A percentile compares a stretch with the other conserved stretches of the same genome.
Conservation (phyloP, 2,888 invertebrate species). For the Julus scandinavius region DNA sequence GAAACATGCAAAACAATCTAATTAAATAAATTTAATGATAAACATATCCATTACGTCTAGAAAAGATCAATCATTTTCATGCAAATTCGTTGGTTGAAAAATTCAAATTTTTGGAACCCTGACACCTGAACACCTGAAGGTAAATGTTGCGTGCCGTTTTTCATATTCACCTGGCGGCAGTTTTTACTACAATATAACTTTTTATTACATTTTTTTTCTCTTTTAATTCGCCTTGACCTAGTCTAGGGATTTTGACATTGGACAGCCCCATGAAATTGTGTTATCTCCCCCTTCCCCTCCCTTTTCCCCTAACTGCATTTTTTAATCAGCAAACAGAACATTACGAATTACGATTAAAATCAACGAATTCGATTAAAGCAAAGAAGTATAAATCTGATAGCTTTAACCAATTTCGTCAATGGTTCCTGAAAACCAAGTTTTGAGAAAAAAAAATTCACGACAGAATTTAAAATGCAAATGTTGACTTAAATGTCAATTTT, state of each 20-base stretch:
- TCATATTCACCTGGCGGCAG: not conserved
- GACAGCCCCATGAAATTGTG: not conserved
- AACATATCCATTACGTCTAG: too few relatives aligned
- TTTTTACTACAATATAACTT: not conserved
- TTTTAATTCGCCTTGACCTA: conserved; percentile 37
- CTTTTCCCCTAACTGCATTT: conserved; percentile 13
- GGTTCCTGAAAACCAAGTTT: not conserved
- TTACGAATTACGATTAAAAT: not conserved
- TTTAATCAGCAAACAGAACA: not conserved
- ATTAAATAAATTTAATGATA: too few relatives aligned
- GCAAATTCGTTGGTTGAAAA: too few relatives aligned
- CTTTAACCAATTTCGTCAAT: not conserved
- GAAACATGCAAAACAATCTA: too few relatives aligned
- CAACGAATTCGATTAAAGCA: not conserved
- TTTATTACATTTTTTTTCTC: not conserved
- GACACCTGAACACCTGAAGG: not conserved
- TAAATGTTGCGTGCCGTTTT: not conserved
- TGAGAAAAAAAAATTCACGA: not conserved
- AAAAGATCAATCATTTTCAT: too few relatives aligned
- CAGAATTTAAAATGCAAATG: not conserved
- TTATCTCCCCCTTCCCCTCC: not conserved
- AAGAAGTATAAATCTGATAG: not conserved
- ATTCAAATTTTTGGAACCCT: not conserved
- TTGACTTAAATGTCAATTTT: not conserved
- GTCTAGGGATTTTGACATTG: conserved; percentile 32